Percentiles rank a stretch among this genome's conserved stretches.
Evolutionary conservation across 1,140 invertebrate species (phyloP).

Genomic region (Drosophila lini): DNA sequence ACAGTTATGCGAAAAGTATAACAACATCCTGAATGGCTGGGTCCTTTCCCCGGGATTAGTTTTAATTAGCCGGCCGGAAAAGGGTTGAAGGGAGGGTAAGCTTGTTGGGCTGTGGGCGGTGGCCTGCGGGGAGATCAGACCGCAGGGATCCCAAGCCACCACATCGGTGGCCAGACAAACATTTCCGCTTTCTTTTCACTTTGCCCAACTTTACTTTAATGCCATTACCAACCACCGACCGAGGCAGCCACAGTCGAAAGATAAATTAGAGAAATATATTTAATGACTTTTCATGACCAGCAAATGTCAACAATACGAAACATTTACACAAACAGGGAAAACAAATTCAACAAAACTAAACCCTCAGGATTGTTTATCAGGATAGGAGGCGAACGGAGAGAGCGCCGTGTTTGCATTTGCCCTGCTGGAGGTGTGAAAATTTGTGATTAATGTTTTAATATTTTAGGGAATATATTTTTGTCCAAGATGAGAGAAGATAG

Average conservation of each 20-base stretch:
- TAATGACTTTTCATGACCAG: constrained; percentile 83
- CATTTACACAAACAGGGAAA: constrained; percentile 60
- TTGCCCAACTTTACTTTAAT: constrained; percentile 59
- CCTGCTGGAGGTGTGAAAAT: constrained; percentile 74
- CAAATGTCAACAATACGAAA: constrained; percentile 79
- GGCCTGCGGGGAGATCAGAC: constrained; percentile 20
- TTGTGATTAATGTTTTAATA: constrained; percentile 74
- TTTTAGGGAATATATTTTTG: constrained; percentile 27
- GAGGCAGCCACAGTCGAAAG: constrained; percentile 68
- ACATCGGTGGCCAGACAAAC: constrained; percentile 40
- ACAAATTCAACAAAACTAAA: constrained; percentile 60
- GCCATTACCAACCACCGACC: constrained; percentile 62
- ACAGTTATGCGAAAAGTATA: constrained; percentile 81
- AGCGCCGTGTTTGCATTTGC: constrained; percentile 23
- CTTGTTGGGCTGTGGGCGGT: background rate
- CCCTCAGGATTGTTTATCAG: constrained; percentile 54
- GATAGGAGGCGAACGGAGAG: constrained; percentile 14
- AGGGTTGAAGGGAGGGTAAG: constrained; percentile 44
- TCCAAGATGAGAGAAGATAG: background rate
- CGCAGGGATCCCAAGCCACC: constrained; percentile 26
- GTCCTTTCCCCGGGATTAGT: constrained; percentile 65
- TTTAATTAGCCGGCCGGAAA: constrained; percentile 69
- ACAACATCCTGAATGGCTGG: constrained; percentile 41
- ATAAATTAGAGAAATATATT: constrained; percentile 83
- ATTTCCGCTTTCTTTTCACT: constrained; percentile 55